A percentile compares a stretch with the other conserved stretches of the same genome.
These are phyloP conservation scores for Timandra comae DNA, from an alignment of 2,888 invertebrate species.

Conservation along the genomic window DNA sequence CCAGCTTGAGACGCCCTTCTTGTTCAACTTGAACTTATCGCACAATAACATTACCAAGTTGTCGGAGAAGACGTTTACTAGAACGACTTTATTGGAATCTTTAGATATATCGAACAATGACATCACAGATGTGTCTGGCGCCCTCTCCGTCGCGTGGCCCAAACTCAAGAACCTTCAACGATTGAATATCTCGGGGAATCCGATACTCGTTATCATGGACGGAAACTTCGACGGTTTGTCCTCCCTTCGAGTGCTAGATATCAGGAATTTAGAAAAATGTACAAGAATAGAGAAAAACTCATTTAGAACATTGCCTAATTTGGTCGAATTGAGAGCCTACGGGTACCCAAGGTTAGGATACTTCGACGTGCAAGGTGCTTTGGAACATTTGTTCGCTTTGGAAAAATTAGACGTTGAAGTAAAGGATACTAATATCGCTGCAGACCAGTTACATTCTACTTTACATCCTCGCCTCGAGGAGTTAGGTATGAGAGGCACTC, in stretches of 20 bases:
- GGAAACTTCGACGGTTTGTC: slow-evolving; percentile 85
- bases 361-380: slow-evolving; percentile 88
- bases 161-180: slow-evolving; percentile 82
- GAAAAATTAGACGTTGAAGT: slow-evolving; percentile 90
- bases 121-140: slow-evolving; percentile 75
- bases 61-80: slow-evolving; percentile 81
- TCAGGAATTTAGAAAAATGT: slow-evolving; percentile 82
- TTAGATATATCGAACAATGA: slow-evolving; percentile 87
- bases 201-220: slow-evolving; percentile 85
- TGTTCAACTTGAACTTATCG: slow-evolving; percentile 86
- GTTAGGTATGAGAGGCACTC: slow-evolving; percentile 84
- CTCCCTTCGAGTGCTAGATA: slow-evolving; percentile 79
- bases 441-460: slow-evolving; percentile 87
- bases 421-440: slow-evolving; percentile 87
- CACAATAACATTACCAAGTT: slow-evolving; percentile 83
- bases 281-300: slow-evolving; percentile 89
- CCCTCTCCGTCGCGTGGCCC: slow-evolving; percentile 81
- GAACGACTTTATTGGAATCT: slow-evolving; percentile 86
- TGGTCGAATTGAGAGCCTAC: slow-evolving; percentile 82
- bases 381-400: slow-evolving; percentile 84
- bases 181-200: slow-evolving; percentile 89
- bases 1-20: slow-evolving; percentile 89
- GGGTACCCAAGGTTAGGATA: slow-evolving; percentile 89
- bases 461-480: slow-evolving; percentile 86
- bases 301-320: slow-evolving; percentile 83